Evolutionary conservation across 1,140 invertebrate genomes (phyloP).

Genomic region (Nasonia longicornis): DNA sequence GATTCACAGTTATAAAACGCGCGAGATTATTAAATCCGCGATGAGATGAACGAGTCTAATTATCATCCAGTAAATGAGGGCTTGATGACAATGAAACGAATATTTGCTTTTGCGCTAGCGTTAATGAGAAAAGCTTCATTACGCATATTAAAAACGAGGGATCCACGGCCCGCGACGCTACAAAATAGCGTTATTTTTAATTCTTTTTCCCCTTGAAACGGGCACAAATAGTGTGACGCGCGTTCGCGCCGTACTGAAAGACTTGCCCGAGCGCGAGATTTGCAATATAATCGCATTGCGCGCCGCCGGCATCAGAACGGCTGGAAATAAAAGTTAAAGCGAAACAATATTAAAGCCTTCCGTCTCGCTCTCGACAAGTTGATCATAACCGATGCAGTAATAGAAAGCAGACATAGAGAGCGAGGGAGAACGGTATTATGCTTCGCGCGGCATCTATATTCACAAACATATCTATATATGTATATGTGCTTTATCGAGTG

Average conservation of each 20-base stretch:
- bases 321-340: conserved; percentile 10
- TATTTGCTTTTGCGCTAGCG: neutral
- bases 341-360: neutral
- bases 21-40: too few species aligned
- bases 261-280: neutral
- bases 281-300: neutral
- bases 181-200: neutral
- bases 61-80: neutral
- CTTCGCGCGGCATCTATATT: neutral
- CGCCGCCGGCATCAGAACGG: neutral
- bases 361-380: neutral
- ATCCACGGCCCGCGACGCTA: neutral
- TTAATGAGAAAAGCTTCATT: neutral
- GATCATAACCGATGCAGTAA: conserved; percentile 8
- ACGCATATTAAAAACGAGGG: neutral
- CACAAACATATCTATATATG: neutral
- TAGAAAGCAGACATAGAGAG: neutral
- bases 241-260: neutral
- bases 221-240: neutral
- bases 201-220: neutral
- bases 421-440: neutral
- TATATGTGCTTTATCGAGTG: neutral
- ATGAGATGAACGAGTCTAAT: too few species aligned
- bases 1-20: too few species aligned
- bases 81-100: neutral